Evolutionary conservation across 2,113 vertebrate species (phyloP), one percentile per base, ranked within the genome.

Genomic region (Coptodon bakossiorum): DNA sequence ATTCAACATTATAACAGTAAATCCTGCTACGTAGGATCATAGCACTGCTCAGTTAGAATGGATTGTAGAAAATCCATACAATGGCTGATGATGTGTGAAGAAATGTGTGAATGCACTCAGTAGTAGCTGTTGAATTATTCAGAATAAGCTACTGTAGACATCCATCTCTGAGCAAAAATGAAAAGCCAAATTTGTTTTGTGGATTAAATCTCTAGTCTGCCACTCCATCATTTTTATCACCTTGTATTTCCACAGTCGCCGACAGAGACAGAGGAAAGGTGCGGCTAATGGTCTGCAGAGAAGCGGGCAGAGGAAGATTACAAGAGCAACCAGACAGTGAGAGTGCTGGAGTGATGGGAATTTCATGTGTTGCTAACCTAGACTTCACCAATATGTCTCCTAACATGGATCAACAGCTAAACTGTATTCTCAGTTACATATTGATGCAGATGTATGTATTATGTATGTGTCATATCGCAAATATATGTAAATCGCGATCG

Each of bases 261-360:
- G 45, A 63, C 38, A 63, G 71, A 85, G 40, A 54, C 31, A 16
- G 59, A 52, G 5, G 10, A 48, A 78, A 89, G 73, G 54, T 84
- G 31, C 7, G 53, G 40, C 82, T 82, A 31, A 52, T 53, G 79
- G 85, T 84, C 82, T 90, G 82, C 29, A 10, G 53, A 52, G 81
- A 90, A 56, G 56, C 43, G 56, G 36, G 63, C 73, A 82, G 61
- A 56, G 24, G 84, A 86, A 82, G 90, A 90, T 86, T 56, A 91
- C 71, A 71, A n/a, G 48, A 54, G 48, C 19, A 22, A 59, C 45
- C 9, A 1, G 5, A 83, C 63, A 50, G 52, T 38, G 79, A 4
- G 29, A 53, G 86, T 66, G 36, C 50, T 19, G 68, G 80, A 66
- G 36, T 54, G 50, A 80, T 84, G 52, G 16, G 40, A 80, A 63